A percentile compares a stretch with the other conserved stretches of the same genome.
Conservation (phyloP, 2,113 vertebrate genomes). For the Guaruba guarouba region DNA sequence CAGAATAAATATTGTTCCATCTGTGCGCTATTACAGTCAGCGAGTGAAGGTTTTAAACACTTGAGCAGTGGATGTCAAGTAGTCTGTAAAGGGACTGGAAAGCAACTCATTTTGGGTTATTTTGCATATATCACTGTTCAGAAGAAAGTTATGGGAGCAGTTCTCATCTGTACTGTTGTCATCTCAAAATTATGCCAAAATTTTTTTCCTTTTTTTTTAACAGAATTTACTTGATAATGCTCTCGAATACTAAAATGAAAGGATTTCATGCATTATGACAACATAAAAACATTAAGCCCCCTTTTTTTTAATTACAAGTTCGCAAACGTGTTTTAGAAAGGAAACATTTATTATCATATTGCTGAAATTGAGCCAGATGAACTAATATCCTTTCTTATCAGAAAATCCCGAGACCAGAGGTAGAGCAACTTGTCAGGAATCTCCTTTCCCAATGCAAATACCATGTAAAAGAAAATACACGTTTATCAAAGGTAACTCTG, state of each 20-base stretch:
- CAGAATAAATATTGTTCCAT: constrained; percentile 71
- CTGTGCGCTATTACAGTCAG: constrained; percentile 61
- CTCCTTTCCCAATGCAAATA: neutral
- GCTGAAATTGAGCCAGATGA: neutral
- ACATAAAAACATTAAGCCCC: neutral
- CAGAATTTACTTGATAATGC: constrained; percentile 9
- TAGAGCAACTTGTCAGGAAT: neutral
- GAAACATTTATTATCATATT: neutral
- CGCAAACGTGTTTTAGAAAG: constrained; percentile 6
- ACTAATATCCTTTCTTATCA: neutral
- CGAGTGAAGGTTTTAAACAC: constrained; percentile 66
- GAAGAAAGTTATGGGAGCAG: constrained; percentile 28
- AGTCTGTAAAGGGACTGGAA: constrained; percentile 65
- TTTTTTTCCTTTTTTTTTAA: neutral
- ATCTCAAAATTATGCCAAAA: constrained; percentile 44
- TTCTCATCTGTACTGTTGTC: constrained; percentile 9
- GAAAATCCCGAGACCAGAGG: neutral
- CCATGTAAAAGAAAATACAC: neutral
- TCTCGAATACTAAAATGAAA: constrained; percentile 1
- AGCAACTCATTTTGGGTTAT: constrained; percentile 50
- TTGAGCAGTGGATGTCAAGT: constrained; percentile 69
- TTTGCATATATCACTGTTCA: constrained; percentile 70
- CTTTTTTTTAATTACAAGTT: neutral
- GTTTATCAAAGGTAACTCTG: neutral
- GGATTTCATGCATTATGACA: neutral